Evolutionary conservation across 2,113 vertebrate species (phyloP), one percentile per base, ranked within the genome.

Genomic region (Gnathonemus echidnorhynchus): DNA sequence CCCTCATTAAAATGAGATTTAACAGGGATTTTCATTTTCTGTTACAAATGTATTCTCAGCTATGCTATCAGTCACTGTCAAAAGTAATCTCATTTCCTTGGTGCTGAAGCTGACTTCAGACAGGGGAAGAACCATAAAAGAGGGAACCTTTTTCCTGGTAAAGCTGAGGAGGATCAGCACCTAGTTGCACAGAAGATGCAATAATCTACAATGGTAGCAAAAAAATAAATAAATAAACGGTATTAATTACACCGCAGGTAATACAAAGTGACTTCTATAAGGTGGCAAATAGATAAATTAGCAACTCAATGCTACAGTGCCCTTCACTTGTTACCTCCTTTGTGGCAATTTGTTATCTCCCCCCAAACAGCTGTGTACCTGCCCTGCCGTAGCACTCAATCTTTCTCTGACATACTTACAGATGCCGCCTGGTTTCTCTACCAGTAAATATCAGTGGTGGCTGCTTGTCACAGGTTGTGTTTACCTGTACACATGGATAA

Each of bases 1-100:
- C 89, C 74, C 91, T 91, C 91, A 93, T 92, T 92, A 92, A 92
- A 93, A 93, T 92, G 88, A 92, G 91, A 93, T 93, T 92, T 91
- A 93, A 93, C 92, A 93, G 91, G 88, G 91, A 91, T 93, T 93
- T 92, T 92, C 93, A 92, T 92, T 92, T 91, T 89, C 90, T 48
- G 89, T 90, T 92, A 93, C 90, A 93, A 92, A 93, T 93, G 92
- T 93, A 93, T 92, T 93, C 92, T 91, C 80, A 86, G 91, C 89
- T 53, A 89, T 89, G 91, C 84, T 89, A 93, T 92, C 92, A 92
- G 92, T 93, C 93, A 91, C 91, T 92, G 93, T 93, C 92, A 92
- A 88, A 91, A 88, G 86, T 92, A 93, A 93, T 93, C 92, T 92
- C 52, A 92, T 92, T 92, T 92, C 89, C 88, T 91, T 91, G 88